Percentiles rank a stretch among this genome's conserved stretches.
Conservation (phyloP, 1,140 invertebrate genomes). For the Druon quercuslanigerum region DNA sequence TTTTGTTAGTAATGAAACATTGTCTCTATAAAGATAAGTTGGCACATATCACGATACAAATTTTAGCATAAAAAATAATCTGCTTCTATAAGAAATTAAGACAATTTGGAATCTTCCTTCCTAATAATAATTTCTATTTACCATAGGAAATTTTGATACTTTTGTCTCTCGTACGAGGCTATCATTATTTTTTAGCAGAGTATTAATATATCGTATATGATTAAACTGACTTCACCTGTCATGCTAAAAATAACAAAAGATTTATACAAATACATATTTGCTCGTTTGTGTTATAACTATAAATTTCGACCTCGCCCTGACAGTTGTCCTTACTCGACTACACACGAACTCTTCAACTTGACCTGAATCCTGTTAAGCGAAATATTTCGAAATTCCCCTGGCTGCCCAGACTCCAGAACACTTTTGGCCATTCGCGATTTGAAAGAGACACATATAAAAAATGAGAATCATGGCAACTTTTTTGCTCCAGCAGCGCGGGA, state of each 20-base stretch:
- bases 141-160: background rate
- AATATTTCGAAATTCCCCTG: slow-evolving; percentile 46
- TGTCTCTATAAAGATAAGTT: too few relatives aligned
- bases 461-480: background rate
- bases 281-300: slow-evolving; percentile 20
- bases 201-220: slow-evolving; percentile 39
- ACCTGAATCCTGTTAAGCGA: slow-evolving; percentile 58
- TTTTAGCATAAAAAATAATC: too few relatives aligned
- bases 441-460: background rate
- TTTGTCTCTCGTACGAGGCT: background rate
- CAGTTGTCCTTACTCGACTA: slow-evolving; percentile 62
- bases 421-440: background rate
- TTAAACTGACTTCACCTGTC: slow-evolving; percentile 16
- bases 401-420: background rate
- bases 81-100: too few relatives aligned
- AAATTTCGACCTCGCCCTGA: slow-evolving; percentile 59
- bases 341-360: slow-evolving; percentile 71
- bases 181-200: slow-evolving; percentile 13
- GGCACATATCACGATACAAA: too few relatives aligned
- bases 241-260: slow-evolving; percentile 28
- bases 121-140: too few relatives aligned
- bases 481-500: slow-evolving; percentile 26
- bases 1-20: too few relatives aligned
- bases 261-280: slow-evolving; percentile 23
- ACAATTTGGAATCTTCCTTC: too few relatives aligned